Evolutionary conservation across 2,113 vertebrate genomes (phyloP).

Genomic region (Cryptotis parvus): DNA sequence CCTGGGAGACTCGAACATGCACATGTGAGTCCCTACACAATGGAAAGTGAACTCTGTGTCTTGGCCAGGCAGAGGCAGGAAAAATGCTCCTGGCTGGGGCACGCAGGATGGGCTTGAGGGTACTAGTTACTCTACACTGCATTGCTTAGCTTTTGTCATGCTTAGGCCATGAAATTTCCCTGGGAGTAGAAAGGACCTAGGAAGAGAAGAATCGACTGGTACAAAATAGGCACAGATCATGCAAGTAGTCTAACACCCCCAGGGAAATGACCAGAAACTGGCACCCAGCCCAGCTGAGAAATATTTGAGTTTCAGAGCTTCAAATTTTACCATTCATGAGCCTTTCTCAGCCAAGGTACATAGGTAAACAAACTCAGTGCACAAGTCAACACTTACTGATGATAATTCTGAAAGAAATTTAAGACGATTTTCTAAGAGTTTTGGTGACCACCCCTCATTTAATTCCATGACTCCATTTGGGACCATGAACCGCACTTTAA

Average conservation of each 20-base stretch:
- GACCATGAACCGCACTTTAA: no score
- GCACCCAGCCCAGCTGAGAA: neutral
- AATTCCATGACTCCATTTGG: no score
- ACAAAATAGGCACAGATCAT: conserved; percentile 6
- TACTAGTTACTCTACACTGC: neutral
- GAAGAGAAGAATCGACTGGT: conserved; percentile 28
- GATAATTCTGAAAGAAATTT: neutral
- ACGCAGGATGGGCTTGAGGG: neutral
- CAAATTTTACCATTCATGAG: no score
- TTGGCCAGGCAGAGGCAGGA: neutral
- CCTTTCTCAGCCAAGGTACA: no score
- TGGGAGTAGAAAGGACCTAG: conserved; percentile 5
- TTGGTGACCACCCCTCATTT: no score
- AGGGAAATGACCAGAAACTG: neutral
- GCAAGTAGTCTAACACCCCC: neutral
- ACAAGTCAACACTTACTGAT: no score
- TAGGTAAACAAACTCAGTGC: no score
- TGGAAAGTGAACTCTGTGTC: neutral
- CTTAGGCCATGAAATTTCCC: neutral
- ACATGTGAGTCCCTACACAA: neutral
- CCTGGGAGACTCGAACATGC: no score
- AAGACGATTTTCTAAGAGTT: no score
- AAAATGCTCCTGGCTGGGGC: neutral
- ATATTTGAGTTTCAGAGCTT: neutral
- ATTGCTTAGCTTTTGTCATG: neutral